Evolutionary conservation across 2,888 invertebrate species (phyloP), one percentile per base, ranked within the genome.

Genomic region (Tetrapedia diversipes): DNA sequence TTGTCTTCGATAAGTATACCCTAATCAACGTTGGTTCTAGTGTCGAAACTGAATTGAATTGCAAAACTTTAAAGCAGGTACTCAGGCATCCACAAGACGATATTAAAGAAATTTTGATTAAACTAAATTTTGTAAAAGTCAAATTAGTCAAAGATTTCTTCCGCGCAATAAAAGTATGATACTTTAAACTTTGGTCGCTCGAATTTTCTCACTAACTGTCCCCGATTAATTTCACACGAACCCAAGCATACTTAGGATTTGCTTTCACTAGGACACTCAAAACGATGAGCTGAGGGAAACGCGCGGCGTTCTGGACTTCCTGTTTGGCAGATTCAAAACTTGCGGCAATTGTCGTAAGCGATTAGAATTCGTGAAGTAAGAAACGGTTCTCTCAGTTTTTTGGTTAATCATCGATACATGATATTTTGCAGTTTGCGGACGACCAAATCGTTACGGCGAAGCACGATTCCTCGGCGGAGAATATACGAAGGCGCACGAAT

Each of bases 381-480:
- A 8, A 14, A 14, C 6, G 11, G 8, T n/a, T 32, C n/a, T 29
- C 0, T n/a, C 16, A 0, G 7, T 4, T 47, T 34, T 10, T 16
- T n/a, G 1, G 2, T n/a, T 11, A 8, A n/a, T 34, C 14, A n/a
- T 47, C 16, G 7, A 14, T 32, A 2, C 16, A 27, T n/a, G 16
- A 27, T 24, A 19, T 7, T 60, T 10, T 54, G 0, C 57, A 93
- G 93, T 89, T 80, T 93, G 93, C 83, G 93, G 93, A n/a, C 86
- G 92, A 77, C 89, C 93, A 11, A 93, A 93, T 86, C 89, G 92
- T 29, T 47, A 24, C 22, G 89, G 89, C 59, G 91, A 91, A 27
- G 84, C 86, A 2, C 89, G 92, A 11, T 86, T 93, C 1, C 78
- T 93, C 14, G 93, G 93, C 0, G 93, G 93, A 2, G 94, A 94